Evolutionary conservation across 1,140 invertebrate genomes (phyloP), one percentile per base, ranked within the genome.

Genomic region (Zaprionus davidi): DNA sequence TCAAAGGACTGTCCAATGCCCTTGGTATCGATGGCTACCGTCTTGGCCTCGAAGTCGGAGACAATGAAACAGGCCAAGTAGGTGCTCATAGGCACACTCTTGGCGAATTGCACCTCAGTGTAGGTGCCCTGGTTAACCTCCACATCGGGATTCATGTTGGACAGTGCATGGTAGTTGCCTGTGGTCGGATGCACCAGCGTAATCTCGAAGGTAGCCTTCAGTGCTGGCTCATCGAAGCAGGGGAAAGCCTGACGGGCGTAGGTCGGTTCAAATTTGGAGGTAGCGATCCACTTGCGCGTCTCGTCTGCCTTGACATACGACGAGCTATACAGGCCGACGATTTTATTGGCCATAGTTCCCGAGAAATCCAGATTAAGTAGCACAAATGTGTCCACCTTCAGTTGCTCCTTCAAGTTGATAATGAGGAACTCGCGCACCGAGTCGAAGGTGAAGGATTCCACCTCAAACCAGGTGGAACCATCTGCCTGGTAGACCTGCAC

Each of bases 211-310:
- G 95, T 96, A 1, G 98, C 97, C 94, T 99, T 99, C 83, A 99
- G 96, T 15, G 96, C 95, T 0, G 99, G 98, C 92, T 99, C 98
- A 93, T 99, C 99, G 91, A 99, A 99, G 92, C 98, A 99, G 0
- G 98, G 98, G 83, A 98, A 99, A 0, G 97, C 96, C 93, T 97
- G 95, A 31, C 98, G 94, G 0, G 98, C 98, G 93, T 98, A 97
- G 0, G 97, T 99, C 1, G 98, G 97, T 91, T 99, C 97, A 90
- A 99, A 98, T 93, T 99, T 98, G 2, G 97, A 97, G 0, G 97
- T 97, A 15, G 97, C 97, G 78, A 99, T 96, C 76, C 93, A 94
- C 90, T 93, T 94, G 55, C 78, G 64, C 3, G 72, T 82, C 28
- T 90, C 90, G 13, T 86, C 81, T 7, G 73, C 78, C 71, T 91